Percentiles rank a stretch among this genome's conserved stretches.
These are phyloP conservation scores for Aphelinus atriplicis DNA, from an alignment of 1,140 invertebrate genomes.

Conservation along the genomic window DNA sequence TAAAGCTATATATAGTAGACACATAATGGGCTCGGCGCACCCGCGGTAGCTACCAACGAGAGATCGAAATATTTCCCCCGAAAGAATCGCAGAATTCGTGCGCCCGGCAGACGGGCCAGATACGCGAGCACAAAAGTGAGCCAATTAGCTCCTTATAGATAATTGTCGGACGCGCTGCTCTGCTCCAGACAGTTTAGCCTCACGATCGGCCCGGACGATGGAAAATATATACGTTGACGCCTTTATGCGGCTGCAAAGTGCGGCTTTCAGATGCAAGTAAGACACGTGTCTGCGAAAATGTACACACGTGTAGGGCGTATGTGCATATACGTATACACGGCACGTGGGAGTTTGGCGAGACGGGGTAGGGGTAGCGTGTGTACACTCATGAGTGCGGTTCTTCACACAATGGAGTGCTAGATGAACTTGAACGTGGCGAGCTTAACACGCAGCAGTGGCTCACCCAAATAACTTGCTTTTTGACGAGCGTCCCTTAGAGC, in stretches of 20 bases:
- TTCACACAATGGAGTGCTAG: neutral
- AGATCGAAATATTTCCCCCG: too few species aligned
- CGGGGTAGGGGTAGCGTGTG: neutral
- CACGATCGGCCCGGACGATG: constrained; percentile 13
- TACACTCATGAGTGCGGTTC: neutral
- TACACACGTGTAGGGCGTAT: neutral
- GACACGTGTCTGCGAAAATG: neutral
- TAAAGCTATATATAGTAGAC: too few species aligned
- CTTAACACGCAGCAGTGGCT: too few species aligned
- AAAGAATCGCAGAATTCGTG: too few species aligned
- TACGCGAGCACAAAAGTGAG: constrained; percentile 15
- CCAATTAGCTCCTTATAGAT: constrained; percentile 32
- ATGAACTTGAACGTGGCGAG: constrained; percentile 5
- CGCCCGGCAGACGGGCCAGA: too few species aligned
- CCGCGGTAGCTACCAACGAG: too few species aligned
- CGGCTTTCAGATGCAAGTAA: neutral
- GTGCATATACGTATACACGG: neutral
- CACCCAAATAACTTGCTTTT: neutral
- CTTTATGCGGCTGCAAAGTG: constrained; percentile 12
- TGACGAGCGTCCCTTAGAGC: neutral
- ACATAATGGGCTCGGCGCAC: too few species aligned
- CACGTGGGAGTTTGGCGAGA: neutral
- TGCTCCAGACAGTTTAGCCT: constrained; percentile 19
- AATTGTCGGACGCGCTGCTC: neutral
- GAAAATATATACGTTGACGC: neutral